Base-by-base conservation (phyloP, 2,888 invertebrate species). In the Silvanus unidentatus region DNA sequence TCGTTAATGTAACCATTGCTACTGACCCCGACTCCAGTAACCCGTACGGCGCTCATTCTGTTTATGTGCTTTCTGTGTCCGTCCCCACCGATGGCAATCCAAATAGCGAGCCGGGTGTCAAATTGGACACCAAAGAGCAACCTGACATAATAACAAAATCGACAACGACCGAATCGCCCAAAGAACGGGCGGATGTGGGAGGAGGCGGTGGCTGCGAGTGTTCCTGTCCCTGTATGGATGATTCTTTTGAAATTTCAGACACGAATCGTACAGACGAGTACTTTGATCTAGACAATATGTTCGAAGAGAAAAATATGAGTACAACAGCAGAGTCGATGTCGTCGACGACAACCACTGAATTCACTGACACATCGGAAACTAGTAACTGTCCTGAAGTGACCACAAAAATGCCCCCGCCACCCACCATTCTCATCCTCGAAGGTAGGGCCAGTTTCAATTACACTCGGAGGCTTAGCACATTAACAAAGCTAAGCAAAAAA, bases 371-470 rank as follows among this genome's bases (percentile, higher is more conserved):
- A 15, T 47, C 52, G 2, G 49, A 48, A 42, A 44, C 48, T 13
- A 50, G 52, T 8, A 46, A 58, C 44, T 71, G 72, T 67, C 70
- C 65, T 53, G 73, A 66, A 53, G 58, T 65, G 40, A 72, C 70
- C 39, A 74, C 73, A 57, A 75, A 77, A 69, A 73, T 79, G 56
- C 75, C 80, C 68, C 76, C 80, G 68, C 77, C 82, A 72, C 82
- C 80, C 66, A 76, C 86, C 70, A 87, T 89, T 74, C 81, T 89
- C 65, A 86, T 89, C 69, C 77, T 89, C 68, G 88, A 89, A 89
- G 89, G 89, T 89, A 78, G 73, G 40, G 15, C n/a, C 11, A 34
- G 15, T n/a, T 11, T 32, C 27, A 10, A 39, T 39, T 28, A 13
- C 41, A 22, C 3, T 22, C 8, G 22, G 51, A 50, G 45, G 55